Evolutionary conservation across 2,888 invertebrate species (phyloP).

Genomic region (Magallana nippona): DNA sequence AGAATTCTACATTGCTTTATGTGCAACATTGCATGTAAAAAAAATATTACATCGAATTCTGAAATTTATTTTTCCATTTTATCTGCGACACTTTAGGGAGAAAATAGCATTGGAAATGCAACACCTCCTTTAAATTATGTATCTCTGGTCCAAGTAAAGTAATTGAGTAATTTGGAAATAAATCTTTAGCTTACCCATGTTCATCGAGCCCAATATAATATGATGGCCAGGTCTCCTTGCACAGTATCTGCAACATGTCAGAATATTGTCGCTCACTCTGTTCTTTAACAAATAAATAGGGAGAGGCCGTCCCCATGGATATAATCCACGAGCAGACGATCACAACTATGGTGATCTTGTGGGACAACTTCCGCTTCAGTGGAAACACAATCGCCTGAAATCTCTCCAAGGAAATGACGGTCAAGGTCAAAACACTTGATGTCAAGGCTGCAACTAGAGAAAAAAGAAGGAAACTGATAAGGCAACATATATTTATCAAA

Average conservation of each 20-base stretch:
- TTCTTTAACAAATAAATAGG: constrained; percentile 66
- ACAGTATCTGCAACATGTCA: constrained; percentile 69
- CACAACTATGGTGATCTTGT: constrained; percentile 50
- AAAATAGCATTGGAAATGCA: too few relatives aligned
- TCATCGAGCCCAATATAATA: constrained; percentile 51
- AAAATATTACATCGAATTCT: too few relatives aligned
- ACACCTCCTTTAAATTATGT: not conserved
- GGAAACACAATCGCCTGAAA: constrained; percentile 75
- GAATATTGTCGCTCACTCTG: constrained; percentile 60
- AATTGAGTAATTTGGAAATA: not conserved
- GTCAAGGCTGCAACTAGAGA: constrained; percentile 71
- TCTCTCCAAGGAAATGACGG: constrained; percentile 73
- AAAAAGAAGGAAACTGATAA: not conserved
- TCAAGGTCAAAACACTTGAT: constrained; percentile 72
- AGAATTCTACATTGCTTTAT: too few relatives aligned
- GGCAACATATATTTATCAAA: too few relatives aligned
- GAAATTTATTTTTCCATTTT: too few relatives aligned
- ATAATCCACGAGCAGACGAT: constrained; percentile 65
- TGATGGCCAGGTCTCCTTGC: constrained; percentile 70
- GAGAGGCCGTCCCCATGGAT: constrained; percentile 65
- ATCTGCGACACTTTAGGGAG: too few relatives aligned
- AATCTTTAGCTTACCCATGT: not conserved
- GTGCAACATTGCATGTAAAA: not conserved
- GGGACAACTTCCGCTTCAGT: constrained; percentile 62
- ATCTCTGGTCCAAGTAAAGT: not conserved